Conservation (phyloP, 2,113 vertebrate genomes). For the Plotosus lineatus region DNA sequence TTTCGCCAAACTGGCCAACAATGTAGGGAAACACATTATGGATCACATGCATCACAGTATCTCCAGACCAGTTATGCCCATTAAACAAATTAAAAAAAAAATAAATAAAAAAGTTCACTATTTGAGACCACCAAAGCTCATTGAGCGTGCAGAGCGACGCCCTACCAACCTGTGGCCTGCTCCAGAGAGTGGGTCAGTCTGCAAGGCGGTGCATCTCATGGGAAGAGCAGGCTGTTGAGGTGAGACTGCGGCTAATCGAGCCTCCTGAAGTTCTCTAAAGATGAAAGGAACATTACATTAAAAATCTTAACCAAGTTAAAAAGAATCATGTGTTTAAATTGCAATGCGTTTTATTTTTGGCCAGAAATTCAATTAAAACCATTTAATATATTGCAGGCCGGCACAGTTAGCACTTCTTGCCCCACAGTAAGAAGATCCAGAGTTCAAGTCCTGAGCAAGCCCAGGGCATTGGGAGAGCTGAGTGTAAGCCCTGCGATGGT, state of each 20-base stretch:
- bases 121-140: conserved; percentile 74
- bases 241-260: conserved; percentile 75
- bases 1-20: background rate
- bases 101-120: conserved; percentile 40
- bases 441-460: too few relatives aligned
- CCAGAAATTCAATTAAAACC: too few relatives aligned
- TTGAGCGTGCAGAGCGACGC: conserved; percentile 74
- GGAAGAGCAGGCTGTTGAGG: conserved; percentile 55
- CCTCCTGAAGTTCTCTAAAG: conserved; percentile 84
- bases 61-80: background rate
- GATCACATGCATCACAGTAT: background rate
- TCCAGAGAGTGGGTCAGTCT: conserved; percentile 56
- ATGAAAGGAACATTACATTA: background rate
- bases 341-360: too few relatives aligned
- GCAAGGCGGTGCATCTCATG: conserved; percentile 49
- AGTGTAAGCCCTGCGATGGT: too few relatives aligned
- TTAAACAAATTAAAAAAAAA: too few relatives aligned
- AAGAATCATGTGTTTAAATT: background rate
- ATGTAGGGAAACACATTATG: background rate
- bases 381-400: too few relatives aligned
- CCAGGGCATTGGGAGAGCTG: too few relatives aligned
- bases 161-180: conserved; percentile 76
- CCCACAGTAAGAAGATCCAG: too few relatives aligned
- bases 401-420: too few relatives aligned
- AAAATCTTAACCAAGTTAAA: background rate